Conservation (phyloP, 1,140 invertebrate species). For the Copidosoma floridanum region DNA sequence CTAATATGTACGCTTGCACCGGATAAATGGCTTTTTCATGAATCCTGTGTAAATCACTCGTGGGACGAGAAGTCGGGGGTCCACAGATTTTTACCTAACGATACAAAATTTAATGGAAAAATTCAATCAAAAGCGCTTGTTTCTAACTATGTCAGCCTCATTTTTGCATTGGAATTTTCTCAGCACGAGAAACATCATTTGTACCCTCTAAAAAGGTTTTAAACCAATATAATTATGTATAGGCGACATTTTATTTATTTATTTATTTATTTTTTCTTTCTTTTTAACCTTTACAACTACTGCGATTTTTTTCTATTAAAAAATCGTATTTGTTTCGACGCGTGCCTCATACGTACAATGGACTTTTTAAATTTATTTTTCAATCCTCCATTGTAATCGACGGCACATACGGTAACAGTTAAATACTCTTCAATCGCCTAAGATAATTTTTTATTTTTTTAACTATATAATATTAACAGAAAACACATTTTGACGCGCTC, state of each 20-base stretch:
- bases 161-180: neutral
- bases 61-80: no score
- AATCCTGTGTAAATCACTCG: no score
- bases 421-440: conserved; percentile 22
- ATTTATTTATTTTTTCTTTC: neutral
- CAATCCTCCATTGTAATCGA: conserved; percentile 14
- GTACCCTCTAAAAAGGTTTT: conserved; percentile 4
- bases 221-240: conserved; percentile 5
- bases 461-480: no score
- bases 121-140: neutral
- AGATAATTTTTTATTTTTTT: neutral
- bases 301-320: neutral
- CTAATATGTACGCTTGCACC: no score
- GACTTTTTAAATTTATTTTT: no score
- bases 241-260: neutral
- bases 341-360: no score
- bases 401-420: conserved; percentile 24
- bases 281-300: neutral
- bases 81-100: no score
- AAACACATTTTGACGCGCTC: conserved; percentile 7
- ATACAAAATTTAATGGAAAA: neutral
- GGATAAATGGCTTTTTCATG: no score
- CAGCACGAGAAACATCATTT: neutral
- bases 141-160: neutral
- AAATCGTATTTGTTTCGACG: neutral